phyloP scores from a whole-genome alignment of 2,113 vertebrate genomes.

The cattle (Bos taurus) region DNA sequence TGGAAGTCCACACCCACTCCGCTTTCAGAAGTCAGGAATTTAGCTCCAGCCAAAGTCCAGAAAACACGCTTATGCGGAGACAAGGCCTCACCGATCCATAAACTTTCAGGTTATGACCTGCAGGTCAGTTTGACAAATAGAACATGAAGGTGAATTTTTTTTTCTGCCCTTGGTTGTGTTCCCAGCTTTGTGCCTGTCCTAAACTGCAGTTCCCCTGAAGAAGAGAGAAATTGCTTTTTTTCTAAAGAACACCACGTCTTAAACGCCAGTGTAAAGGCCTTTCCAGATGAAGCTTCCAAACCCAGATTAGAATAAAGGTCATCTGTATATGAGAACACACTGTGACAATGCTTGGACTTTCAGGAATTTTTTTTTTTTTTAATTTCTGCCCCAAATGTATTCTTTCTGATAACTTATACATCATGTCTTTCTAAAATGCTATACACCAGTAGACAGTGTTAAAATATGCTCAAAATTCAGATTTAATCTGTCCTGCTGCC shows the following conservation, averaged over 20 bases:
- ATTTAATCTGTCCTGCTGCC: background rate
- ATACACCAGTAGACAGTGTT: background rate
- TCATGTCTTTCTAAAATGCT: background rate
- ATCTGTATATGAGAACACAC: background rate
- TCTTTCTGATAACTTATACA: background rate
- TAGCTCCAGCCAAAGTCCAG: conserved; percentile 86
- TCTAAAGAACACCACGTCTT: background rate
- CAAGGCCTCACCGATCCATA: conserved; percentile 81
- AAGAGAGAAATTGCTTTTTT: conserved; percentile 72
- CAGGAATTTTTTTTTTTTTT: background rate
- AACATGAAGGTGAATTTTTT: conserved; percentile 72
- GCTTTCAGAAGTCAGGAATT: conserved; percentile 86
- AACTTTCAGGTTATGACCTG: conserved; percentile 82
- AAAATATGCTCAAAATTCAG: conserved; percentile 9
- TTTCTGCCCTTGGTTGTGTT: conserved; percentile 75
- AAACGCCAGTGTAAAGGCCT: background rate
- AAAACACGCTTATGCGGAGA: conserved; percentile 75
- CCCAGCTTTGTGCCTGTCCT: conserved; percentile 76
- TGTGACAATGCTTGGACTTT: background rate
- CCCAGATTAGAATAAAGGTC: background rate
- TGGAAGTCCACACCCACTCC: conserved; percentile 81
- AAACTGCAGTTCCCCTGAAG: conserved; percentile 65
- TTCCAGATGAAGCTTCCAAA: background rate
- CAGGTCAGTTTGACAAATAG: conserved; percentile 80
- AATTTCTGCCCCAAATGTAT: background rate